Evolutionary conservation across 2,113 vertebrate genomes (phyloP).

Genomic region (Colossoma macropomum): DNA sequence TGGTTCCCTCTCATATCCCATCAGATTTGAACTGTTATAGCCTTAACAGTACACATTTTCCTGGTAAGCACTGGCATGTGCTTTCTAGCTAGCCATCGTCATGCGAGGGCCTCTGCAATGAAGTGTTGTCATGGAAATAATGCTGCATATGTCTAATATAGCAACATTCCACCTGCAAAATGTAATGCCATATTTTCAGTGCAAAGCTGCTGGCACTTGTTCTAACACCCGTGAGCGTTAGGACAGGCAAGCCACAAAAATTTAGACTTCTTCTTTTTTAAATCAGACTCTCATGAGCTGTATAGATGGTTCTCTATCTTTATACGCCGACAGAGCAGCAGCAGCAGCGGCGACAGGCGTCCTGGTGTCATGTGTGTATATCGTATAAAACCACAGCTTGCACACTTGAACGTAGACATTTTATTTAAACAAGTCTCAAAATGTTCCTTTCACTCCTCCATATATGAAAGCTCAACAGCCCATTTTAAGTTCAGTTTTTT

Average conservation of each 20-base stretch:
- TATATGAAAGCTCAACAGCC: too few relatives aligned
- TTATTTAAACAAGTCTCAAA: too few relatives aligned
- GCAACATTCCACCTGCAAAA: slow-evolving; percentile 64
- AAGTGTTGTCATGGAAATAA: slow-evolving; percentile 65
- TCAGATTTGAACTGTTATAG: not conserved
- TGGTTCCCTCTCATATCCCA: slow-evolving; percentile 17
- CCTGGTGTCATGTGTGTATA: slow-evolving; percentile 22
- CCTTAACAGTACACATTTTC: slow-evolving; percentile 25
- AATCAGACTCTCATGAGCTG: not conserved
- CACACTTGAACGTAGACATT: too few relatives aligned
- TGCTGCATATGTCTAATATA: slow-evolving; percentile 62
- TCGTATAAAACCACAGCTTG: too few relatives aligned
- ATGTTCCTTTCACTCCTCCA: too few relatives aligned
- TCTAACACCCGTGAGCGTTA: slow-evolving; percentile 3
- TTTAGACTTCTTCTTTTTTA: too few relatives aligned
- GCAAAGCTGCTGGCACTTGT: slow-evolving; percentile 34
- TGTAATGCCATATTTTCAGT: slow-evolving; percentile 55
- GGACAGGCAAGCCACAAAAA: not conserved
- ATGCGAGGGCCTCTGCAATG: slow-evolving; percentile 40
- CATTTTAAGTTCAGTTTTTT: too few relatives aligned
- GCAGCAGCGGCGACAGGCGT: not conserved
- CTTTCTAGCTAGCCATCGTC: slow-evolving; percentile 19
- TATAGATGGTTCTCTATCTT: not conserved
- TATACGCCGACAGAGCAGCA: not conserved
- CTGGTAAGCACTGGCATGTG: not conserved